Evolutionary conservation across 2,113 vertebrate genomes (phyloP).

Genomic region (Microcebus jonahi): DNA sequence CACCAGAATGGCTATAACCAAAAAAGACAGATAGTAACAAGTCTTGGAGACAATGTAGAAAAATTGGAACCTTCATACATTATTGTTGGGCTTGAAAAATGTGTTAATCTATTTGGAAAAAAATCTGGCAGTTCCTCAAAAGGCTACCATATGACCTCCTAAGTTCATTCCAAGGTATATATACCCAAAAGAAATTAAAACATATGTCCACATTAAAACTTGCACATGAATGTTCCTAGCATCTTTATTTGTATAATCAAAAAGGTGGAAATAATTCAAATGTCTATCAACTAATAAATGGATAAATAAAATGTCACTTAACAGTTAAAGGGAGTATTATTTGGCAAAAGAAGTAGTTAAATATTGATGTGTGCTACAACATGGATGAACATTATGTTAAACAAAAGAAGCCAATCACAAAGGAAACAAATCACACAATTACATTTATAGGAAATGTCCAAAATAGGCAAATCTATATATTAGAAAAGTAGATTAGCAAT

Average conservation of each 20-base stretch:
- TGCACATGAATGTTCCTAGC: not conserved
- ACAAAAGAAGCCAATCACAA: conserved; percentile 10
- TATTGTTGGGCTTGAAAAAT: not conserved
- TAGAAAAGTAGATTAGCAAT: not conserved
- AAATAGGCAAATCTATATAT: not conserved
- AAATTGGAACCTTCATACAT: not conserved
- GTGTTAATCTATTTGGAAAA: not conserved
- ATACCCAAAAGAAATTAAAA: not conserved
- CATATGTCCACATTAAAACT: not conserved
- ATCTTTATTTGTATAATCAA: not conserved
- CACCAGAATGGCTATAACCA: not conserved
- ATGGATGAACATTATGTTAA: not conserved
- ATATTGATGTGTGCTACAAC: not conserved
- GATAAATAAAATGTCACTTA: not conserved
- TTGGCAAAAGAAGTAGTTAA: not conserved
- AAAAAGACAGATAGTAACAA: not conserved
- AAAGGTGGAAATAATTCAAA: not conserved
- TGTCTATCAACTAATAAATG: not conserved
- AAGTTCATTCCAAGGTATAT: not conserved
- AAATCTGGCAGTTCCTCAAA: not conserved
- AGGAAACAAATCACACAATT: not conserved
- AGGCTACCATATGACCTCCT: not conserved
- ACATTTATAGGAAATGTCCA: not conserved
- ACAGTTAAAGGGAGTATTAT: not conserved
- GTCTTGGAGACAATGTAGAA: not conserved